Evolutionary conservation across 2,888 invertebrate species (phyloP).

Genomic region (Acrobasis consociella): DNA sequence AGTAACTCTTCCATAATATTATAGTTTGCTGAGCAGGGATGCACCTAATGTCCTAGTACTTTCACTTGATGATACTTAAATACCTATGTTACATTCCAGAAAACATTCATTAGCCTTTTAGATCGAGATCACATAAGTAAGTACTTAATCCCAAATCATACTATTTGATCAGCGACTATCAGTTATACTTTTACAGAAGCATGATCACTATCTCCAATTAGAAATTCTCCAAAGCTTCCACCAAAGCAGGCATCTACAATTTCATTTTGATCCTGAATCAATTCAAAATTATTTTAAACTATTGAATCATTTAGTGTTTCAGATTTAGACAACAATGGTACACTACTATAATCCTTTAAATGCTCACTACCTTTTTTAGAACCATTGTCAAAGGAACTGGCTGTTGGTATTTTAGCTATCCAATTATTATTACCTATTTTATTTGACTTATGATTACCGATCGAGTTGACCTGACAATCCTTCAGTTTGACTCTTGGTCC

Average conservation of each 20-base stretch:
- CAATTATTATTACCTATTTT: constrained; percentile 79
- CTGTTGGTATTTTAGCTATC: constrained; percentile 71
- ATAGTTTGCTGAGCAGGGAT: too few species aligned
- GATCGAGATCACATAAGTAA: too few species aligned
- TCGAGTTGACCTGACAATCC: constrained; percentile 60
- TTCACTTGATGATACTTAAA: too few species aligned
- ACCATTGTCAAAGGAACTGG: constrained; percentile 74
- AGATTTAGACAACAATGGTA: constrained; percentile 70
- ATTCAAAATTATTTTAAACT: constrained; percentile 48
- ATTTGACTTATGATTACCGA: constrained; percentile 64
- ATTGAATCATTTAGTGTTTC: constrained; percentile 74
- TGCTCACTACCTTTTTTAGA: constrained; percentile 61
- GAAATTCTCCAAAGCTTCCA: not conserved
- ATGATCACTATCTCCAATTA: not conserved
- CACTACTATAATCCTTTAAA: constrained; percentile 77
- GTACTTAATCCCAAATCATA: not conserved
- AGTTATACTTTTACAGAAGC: not conserved
- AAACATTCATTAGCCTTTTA: too few species aligned
- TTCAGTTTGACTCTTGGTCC: constrained; percentile 71
- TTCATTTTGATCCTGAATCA: not conserved
- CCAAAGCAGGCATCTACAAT: not conserved
- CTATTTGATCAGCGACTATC: not conserved
- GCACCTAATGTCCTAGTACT: too few species aligned
- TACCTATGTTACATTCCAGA: too few species aligned
- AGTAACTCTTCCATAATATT: too few species aligned